phyloP scores from a whole-genome alignment of 2,888 invertebrate species.

The Meiosimyza decipiens region DNA sequence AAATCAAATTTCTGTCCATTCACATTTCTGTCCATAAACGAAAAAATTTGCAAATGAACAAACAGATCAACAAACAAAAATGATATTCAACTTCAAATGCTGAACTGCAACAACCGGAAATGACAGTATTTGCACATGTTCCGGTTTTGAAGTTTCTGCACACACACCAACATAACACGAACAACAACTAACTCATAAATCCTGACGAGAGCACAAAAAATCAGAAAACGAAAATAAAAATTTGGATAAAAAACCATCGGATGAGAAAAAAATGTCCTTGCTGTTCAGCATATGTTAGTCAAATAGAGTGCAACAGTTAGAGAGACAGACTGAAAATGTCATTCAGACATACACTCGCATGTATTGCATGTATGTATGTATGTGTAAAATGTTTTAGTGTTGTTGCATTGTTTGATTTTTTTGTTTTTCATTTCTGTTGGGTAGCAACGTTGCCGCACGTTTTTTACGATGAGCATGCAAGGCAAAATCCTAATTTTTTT shows the following conservation, averaged over 20 bases:
- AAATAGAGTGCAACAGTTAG: conserved; percentile 30
- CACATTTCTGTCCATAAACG: conserved; percentile 14
- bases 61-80: conserved; percentile 4
- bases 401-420: not conserved
- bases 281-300: conserved; percentile 4
- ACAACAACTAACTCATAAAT: conserved; percentile 24
- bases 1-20: conserved; percentile 13
- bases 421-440: no score
- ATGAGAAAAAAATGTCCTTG: not conserved
- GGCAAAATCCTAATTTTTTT: not conserved
- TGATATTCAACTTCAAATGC: conserved; percentile 20
- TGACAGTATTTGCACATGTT: conserved; percentile 30
- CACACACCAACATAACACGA: conserved; percentile 8
- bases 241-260: no score
- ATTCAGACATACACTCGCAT: not conserved
- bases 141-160: conserved; percentile 27
- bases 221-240: not conserved
- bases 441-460: no score
- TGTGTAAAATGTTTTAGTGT: not conserved
- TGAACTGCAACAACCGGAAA: conserved; percentile 19
- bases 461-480: no score
- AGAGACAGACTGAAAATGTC: not conserved
- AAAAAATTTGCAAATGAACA: conserved; percentile 13
- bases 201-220: not conserved
- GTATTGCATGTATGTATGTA: not conserved